Conservation (phyloP, 2,113 vertebrate genomes). For the Colinus virginianus region DNA sequence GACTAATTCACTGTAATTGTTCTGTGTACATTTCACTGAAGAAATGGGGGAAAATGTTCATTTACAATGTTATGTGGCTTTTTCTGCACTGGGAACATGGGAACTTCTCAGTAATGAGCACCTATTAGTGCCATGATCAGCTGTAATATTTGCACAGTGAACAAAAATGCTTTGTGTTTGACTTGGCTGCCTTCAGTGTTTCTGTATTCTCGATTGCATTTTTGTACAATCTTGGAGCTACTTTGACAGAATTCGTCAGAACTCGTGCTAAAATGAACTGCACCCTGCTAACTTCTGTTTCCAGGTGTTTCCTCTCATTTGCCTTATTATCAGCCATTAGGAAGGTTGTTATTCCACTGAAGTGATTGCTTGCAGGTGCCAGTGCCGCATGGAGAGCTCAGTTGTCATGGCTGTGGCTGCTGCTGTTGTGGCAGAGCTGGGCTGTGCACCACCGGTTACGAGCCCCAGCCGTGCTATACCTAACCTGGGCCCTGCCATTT, state of each 20-base stretch:
- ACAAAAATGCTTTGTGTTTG: not conserved
- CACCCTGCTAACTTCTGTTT: not conserved
- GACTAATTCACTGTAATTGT: not conserved
- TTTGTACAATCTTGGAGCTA: not conserved
- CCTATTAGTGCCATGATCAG: not conserved
- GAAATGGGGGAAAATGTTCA: not conserved
- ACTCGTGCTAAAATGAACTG: not conserved
- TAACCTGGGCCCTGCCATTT: not conserved
- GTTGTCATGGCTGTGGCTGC: rapidly evolving
- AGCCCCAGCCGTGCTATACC: not conserved
- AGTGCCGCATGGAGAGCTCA: not conserved
- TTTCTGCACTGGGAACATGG: rapidly evolving
- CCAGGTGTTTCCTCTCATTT: not conserved
- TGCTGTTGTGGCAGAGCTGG: not conserved
- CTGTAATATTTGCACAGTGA: not conserved
- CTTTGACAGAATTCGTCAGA: not conserved
- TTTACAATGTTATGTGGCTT: not conserved
- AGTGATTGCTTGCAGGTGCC: not conserved
- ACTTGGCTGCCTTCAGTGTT: not conserved
- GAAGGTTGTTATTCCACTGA: not conserved
- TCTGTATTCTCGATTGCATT: not conserved
- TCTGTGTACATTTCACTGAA: not conserved
- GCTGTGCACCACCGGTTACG: rapidly evolving
- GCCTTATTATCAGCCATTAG: not conserved
- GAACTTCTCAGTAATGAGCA: not conserved